Evolutionary conservation across 2,113 vertebrate species (phyloP).

Genomic region (Pedetes capensis): DNA sequence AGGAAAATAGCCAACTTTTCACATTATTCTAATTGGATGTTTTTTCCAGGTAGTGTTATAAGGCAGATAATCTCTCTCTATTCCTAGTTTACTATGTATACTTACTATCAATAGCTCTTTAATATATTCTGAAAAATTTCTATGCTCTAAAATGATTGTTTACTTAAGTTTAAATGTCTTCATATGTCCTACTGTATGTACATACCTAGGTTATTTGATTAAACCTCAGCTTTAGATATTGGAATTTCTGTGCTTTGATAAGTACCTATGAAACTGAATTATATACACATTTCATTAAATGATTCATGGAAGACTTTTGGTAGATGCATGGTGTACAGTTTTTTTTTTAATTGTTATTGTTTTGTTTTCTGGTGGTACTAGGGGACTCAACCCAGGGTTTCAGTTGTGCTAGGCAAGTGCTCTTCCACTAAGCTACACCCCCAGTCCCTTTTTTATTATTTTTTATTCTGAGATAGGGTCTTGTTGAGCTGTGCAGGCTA

Average conservation of each 20-base stretch:
- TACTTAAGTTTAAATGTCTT: not conserved
- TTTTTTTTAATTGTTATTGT: no score
- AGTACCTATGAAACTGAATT: not conserved
- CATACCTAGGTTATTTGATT: not conserved
- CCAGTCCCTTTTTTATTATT: no score
- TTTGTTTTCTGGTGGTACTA: no score
- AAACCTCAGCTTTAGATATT: not conserved
- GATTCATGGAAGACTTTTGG: not conserved
- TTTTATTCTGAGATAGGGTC: no score
- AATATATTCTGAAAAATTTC: not conserved
- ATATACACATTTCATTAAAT: not conserved
- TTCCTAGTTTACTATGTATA: not conserved
- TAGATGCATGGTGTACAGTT: not conserved
- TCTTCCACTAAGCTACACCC: no score
- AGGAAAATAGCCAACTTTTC: not conserved
- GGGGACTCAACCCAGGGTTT: no score
- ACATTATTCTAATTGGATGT: not conserved
- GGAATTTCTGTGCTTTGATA: not conserved
- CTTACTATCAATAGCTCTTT: not conserved
- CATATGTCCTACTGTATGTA: not conserved
- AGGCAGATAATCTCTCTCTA: not conserved
- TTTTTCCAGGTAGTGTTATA: not conserved
- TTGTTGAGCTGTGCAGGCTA: no score
- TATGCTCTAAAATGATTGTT: not conserved
- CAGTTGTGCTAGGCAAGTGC: no score